Evolutionary conservation across 30 jellyfish, hydroid and myxozoan species (phyloP).

Genomic region (Turritopsis rubra): DNA sequence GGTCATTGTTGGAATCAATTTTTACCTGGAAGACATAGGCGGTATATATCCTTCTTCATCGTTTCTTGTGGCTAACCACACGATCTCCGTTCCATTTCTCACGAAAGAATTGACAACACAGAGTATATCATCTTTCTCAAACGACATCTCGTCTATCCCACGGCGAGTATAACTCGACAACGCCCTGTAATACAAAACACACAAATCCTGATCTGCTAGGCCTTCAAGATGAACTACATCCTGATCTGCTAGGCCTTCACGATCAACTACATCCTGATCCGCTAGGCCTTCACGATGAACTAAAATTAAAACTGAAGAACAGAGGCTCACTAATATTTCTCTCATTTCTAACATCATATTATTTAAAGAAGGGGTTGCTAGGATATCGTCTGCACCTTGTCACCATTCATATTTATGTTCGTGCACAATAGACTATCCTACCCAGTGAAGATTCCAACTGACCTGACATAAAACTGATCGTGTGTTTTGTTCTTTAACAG

Average conservation of each 20-base stretch:
- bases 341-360: too few species aligned
- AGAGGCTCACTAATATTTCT: too few species aligned
- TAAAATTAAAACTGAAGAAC: too few species aligned
- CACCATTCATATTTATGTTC: too few species aligned
- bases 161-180: not conserved
- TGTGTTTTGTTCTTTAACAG: not conserved
- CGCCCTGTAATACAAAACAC: not conserved
- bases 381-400: too few species aligned
- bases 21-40: not conserved
- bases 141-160: not conserved
- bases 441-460: not conserved
- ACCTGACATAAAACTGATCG: not conserved
- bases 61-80: not conserved
- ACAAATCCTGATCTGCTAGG: too few species aligned
- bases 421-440: too few species aligned
- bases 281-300: too few species aligned
- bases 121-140: not conserved
- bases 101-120: not conserved
- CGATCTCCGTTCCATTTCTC: not conserved
- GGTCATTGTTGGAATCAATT: not conserved
- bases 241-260: too few species aligned
- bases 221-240: too few species aligned
- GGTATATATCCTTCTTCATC: conserved; percentile 1
- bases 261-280: too few species aligned
- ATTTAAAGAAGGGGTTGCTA: too few species aligned